Percentiles rank a stretch among this genome's conserved stretches.
These are phyloP conservation scores for Eupristina koningsbergeri DNA, from an alignment of 1,140 invertebrate species.

Conservation along the genomic window DNA sequence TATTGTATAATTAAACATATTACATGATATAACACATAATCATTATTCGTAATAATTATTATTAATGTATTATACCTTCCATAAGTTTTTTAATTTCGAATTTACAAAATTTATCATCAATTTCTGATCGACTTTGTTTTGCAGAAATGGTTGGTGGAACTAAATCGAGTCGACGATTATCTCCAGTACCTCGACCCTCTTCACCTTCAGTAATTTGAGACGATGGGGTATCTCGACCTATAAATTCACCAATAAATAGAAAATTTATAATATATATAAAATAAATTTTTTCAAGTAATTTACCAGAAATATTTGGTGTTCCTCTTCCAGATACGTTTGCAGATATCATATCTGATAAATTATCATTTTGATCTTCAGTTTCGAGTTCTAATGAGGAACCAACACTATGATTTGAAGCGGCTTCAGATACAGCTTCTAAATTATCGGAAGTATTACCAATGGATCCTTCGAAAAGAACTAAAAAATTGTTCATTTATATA, in stretches of 20 bases:
- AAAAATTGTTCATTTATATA: constrained; percentile 20
- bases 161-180: constrained; percentile 72
- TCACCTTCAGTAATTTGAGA: constrained; percentile 92
- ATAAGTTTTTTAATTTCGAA: constrained; percentile 94
- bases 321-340: constrained; percentile 91
- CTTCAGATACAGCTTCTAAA: constrained; percentile 94
- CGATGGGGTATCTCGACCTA: constrained; percentile 93
- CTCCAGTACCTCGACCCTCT: constrained; percentile 72
- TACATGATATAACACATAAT: too few relatives aligned
- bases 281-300: constrained; percentile 15
- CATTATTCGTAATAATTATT: too few relatives aligned
- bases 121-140: constrained; percentile 89
- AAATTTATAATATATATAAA: neutral
- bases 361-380: constrained; percentile 92
- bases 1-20: too few relatives aligned
- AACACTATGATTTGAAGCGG: constrained; percentile 94
- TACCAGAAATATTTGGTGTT: constrained; percentile 92
- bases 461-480: constrained; percentile 76
- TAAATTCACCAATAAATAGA: constrained; percentile 69
- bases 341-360: constrained; percentile 94
- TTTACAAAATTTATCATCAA: constrained; percentile 99
- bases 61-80: constrained; percentile 75
- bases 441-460: constrained; percentile 93
- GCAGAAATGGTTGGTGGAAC: constrained; percentile 77
- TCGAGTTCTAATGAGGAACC: constrained; percentile 91